Percentiles rank a stretch among this genome's conserved stretches.
Evolutionary conservation across 2,113 vertebrate species (phyloP).

Genomic region (Corythoichthys haematopterus): DNA sequence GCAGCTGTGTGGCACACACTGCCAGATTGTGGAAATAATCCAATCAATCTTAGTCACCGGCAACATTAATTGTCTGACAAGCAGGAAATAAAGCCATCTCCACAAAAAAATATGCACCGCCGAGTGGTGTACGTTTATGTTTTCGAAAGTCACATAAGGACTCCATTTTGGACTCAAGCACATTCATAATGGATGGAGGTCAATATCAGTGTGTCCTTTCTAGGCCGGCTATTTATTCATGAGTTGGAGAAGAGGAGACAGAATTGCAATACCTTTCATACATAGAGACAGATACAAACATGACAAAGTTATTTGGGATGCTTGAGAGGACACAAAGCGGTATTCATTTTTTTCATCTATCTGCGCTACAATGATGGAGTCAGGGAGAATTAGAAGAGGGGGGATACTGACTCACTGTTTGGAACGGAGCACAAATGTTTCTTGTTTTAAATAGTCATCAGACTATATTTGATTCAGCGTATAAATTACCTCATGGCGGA

Average conservation of each 20-base stretch:
- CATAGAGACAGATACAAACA: constrained; percentile 12
- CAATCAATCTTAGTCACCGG: constrained; percentile 15
- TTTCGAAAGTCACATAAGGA: constrained; percentile 31
- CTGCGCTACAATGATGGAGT: constrained; percentile 10
- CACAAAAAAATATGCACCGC: constrained; percentile 24
- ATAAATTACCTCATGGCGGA: not conserved
- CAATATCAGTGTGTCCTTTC: constrained; percentile 50
- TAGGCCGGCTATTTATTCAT: constrained; percentile 50
- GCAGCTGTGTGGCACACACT: not conserved
- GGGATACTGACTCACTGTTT: not conserved
- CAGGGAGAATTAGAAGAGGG: not conserved
- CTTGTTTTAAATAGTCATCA: not conserved
- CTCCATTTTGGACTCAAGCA: constrained; percentile 25
- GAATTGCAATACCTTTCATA: constrained; percentile 41
- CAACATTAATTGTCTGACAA: constrained; percentile 34
- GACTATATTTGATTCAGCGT: not conserved
- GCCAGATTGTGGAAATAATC: constrained; percentile 13
- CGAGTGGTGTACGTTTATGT: constrained; percentile 27
- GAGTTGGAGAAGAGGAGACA: constrained; percentile 40
- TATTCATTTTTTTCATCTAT: constrained; percentile 30
- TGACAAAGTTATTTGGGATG: constrained; percentile 31
- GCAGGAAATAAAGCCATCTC: constrained; percentile 31
- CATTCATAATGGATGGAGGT: constrained; percentile 53
- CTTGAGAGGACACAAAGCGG: constrained; percentile 28
- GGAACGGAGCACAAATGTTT: not conserved